Percentiles rank a stretch among this genome's conserved stretches.
Conservation (phyloP, 2,113 vertebrate species). For the Upupa epops region DNA sequence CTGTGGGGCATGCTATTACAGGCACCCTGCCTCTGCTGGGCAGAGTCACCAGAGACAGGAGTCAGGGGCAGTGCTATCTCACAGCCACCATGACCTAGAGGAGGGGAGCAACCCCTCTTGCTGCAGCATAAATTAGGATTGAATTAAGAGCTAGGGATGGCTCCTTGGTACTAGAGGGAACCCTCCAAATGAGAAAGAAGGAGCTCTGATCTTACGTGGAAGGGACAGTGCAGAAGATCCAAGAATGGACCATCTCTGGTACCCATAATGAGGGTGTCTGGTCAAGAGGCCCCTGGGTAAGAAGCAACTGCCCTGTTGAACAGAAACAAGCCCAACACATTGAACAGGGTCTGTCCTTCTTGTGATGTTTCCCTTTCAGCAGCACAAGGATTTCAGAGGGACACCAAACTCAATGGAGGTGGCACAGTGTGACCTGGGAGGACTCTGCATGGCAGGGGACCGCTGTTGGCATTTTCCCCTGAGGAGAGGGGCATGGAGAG, state of each 20-base stretch:
- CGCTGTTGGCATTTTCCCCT: not conserved
- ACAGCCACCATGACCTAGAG: not conserved
- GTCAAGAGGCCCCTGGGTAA: not conserved
- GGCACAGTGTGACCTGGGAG: fast-evolving
- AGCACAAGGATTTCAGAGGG: not conserved
- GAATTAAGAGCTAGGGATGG: not conserved
- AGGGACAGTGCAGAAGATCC: not conserved
- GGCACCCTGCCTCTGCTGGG: not conserved
- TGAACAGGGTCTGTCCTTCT: not conserved
- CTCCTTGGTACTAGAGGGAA: not conserved
- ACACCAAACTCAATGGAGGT: not conserved
- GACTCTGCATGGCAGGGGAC: fast-evolving
- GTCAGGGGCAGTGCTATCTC: not conserved
- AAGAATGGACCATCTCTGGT: not conserved
- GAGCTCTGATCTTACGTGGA: not conserved
- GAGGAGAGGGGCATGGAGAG: not conserved
- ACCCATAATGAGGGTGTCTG: not conserved
- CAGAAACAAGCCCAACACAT: fast-evolving
- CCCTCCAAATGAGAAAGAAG: not conserved
- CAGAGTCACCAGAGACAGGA: not conserved
- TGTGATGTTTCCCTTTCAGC: not conserved
- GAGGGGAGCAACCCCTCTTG: not conserved
- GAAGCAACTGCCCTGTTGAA: not conserved
- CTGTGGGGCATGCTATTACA: fast-evolving
- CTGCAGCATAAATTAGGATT: not conserved